phyloP scores from a whole-genome alignment of 2,113 vertebrate species.

The Ahaetulla prasina region DNA sequence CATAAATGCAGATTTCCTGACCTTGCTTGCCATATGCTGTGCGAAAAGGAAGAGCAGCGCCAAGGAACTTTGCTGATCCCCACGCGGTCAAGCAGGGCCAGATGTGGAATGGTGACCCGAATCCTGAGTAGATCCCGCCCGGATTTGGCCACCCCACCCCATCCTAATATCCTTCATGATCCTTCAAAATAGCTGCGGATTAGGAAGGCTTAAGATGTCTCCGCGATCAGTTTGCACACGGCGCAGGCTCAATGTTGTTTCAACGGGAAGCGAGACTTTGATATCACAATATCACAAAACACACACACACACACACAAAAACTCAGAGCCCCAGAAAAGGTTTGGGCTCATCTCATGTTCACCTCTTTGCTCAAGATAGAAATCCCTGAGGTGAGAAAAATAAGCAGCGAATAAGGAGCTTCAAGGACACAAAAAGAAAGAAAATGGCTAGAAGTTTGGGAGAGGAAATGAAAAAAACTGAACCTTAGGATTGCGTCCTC shows the following conservation, averaged over 20 bases:
- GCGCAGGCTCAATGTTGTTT: neutral
- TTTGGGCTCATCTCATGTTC: too few relatives aligned
- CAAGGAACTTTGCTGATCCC: neutral
- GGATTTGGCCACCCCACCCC: neutral
- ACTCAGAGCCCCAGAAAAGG: too few relatives aligned
- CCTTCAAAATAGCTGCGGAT: neutral
- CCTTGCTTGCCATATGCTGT: neutral
- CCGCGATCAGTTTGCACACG: neutral
- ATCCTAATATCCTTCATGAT: neutral
- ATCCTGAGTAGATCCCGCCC: neutral
- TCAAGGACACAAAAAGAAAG: too few relatives aligned
- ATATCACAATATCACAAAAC: neutral
- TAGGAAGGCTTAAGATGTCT: neutral
- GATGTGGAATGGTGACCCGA: neutral
- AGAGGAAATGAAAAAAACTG: too few relatives aligned
- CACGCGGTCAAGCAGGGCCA: neutral
- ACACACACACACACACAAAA: too few relatives aligned
- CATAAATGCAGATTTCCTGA: neutral
- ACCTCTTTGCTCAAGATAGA: too few relatives aligned
- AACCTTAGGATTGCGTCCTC: too few relatives aligned
- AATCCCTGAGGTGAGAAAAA: too few relatives aligned
- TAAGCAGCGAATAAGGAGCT: too few relatives aligned
- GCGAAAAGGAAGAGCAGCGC: neutral
- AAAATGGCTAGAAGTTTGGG: too few relatives aligned
- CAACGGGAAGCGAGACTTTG: neutral